Base-by-base conservation (phyloP, 92 coral and sea anemone genomes). In the Ricordea florida region DNA sequence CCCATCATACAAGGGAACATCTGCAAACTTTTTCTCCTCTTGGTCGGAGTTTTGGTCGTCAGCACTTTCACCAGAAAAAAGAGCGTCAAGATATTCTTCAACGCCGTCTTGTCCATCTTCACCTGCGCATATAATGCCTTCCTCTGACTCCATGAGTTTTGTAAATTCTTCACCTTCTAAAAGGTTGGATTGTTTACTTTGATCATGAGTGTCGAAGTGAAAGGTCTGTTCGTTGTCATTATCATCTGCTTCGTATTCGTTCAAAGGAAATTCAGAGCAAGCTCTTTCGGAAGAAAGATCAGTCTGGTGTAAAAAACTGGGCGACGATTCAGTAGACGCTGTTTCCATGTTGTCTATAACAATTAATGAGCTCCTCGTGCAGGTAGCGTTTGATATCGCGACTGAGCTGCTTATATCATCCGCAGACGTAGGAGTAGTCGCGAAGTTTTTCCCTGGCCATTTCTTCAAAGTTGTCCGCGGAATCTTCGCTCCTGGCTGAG, bases 1-100 rank as follows among this genome's bases (percentile, higher is more conserved):
- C 2, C 86, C 91, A 69, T 48, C 3, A 51, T 79, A 89, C 53
- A 89, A 49, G 18, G 90, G 90, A 22, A 66, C 30, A 81, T 74
- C 80, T 62, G 52, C 66, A 33, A 20, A 55, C 38, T 8, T 38
- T 15, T 57, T 69, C 56, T 49, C 49, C 26, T 58, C 50, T 30
- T 13, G 55, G 20, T 59, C 59, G 3, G 48, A 21, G 79, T 56
- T 41, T 26, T 25, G 17, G 29, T 21, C 45, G 57, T 2, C 32
- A 40, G 57, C 68, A 56, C 57, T 5, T 57, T 72, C 79, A 4
- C 40, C 79, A 57, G 55, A 40, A 9, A 2, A 3, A 25, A 72
- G 7, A 30, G 75, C 84, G 14, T 50, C 57, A 11, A 51, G 78
- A 26, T 77, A 65, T 21, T 77, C 81, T 10, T 21, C 42, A 4